These are phyloP conservation scores for Panthera tigris DNA, from an alignment of 2,113 vertebrate genomes.

Conservation along the genomic window DNA sequence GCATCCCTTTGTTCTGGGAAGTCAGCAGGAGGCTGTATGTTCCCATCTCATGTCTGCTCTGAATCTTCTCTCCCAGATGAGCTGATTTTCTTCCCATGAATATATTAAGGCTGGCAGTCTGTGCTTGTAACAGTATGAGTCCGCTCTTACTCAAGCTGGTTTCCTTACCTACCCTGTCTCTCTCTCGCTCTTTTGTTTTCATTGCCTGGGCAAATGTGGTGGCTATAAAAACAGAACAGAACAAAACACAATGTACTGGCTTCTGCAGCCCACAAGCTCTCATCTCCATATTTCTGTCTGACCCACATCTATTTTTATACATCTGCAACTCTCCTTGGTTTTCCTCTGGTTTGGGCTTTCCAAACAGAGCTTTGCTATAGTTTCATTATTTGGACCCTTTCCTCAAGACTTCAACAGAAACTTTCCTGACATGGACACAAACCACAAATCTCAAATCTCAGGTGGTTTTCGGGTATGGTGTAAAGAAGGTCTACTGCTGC, in stretches of 20 bases:
- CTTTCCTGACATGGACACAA: background rate
- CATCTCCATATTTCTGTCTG: constrained; percentile 4
- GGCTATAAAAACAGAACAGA: constrained; percentile 6
- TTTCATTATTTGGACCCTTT: background rate
- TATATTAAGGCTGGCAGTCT: background rate
- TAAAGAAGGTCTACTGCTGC: background rate
- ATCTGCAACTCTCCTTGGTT: background rate
- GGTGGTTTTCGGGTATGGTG: background rate
- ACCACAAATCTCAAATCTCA: background rate
- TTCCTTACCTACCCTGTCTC: background rate
- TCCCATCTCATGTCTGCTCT: background rate
- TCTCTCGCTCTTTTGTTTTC: background rate
- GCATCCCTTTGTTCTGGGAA: background rate
- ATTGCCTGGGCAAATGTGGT: background rate
- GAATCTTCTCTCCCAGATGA: background rate
- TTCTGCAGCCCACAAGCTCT: constrained; percentile 9
- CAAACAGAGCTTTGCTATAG: background rate
- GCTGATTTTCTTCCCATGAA: background rate
- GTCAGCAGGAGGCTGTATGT: background rate
- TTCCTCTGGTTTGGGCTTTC: background rate
- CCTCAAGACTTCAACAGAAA: background rate
- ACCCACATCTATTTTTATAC: constrained; percentile 33
- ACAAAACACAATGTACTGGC: background rate
- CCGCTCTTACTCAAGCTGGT: background rate
- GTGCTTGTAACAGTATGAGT: background rate